These are phyloP conservation scores for Tilapia sparmanii DNA, from an alignment of 2,113 vertebrate species.

Conservation along the genomic window DNA sequence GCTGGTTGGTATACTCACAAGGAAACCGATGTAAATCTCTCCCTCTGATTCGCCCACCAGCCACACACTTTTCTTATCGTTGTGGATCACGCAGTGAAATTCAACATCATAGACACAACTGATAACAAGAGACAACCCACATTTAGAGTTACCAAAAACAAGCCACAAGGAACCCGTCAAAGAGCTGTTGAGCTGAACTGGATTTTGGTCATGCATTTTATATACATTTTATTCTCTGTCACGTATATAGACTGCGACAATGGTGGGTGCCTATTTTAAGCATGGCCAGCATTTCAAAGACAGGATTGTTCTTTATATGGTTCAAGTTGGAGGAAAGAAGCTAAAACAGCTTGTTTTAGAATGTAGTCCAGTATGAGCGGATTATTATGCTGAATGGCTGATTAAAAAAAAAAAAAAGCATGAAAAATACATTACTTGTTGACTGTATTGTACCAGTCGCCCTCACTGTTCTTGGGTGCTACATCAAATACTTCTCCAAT, in stretches of 20 bases:
- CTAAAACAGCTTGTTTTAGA: not conserved
- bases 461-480: accelerated
- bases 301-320: not conserved
- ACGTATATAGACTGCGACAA: not conserved
- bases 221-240: not conserved
- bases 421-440: not conserved
- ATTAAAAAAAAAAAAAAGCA: no score
- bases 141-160: not conserved
- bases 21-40: slow-evolving; percentile 9
- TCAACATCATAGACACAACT: accelerated
- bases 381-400: not conserved
- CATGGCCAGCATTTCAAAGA: not conserved
- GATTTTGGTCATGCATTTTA: not conserved
- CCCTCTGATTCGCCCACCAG: no score
- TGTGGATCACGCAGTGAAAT: not conserved
- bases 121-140: not conserved
- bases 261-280: not conserved
- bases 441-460: accelerated
- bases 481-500: not conserved
- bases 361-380: no score
- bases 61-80: no score
- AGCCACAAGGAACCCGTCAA: no score
- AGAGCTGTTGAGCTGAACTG: no score
- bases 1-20: slow-evolving; percentile 39
- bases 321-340: not conserved